These are phyloP conservation scores for Brachystomella parvula DNA, from an alignment of 1,140 invertebrate genomes.

Conservation along the genomic window DNA sequence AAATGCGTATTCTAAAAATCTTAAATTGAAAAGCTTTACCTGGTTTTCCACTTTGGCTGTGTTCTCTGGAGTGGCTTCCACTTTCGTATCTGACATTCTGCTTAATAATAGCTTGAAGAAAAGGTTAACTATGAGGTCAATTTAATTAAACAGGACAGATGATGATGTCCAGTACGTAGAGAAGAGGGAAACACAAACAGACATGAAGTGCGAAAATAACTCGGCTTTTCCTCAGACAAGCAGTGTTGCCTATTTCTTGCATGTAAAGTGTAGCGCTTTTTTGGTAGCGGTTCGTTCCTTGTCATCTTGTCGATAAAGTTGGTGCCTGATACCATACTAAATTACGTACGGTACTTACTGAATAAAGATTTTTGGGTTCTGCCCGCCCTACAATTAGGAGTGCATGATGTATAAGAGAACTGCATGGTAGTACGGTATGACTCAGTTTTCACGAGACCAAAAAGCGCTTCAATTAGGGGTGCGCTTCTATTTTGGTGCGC, in stretches of 20 bases:
- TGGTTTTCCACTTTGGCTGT: conserved; percentile 12
- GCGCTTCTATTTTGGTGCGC: too few relatives aligned
- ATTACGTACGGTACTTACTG: background rate
- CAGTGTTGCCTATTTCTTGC: too few relatives aligned
- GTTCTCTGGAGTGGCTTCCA: conserved; percentile 27
- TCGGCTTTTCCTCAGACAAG: too few relatives aligned
- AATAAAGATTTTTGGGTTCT: too few relatives aligned
- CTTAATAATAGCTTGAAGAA: background rate
- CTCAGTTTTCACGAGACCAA: too few relatives aligned
- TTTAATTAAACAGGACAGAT: background rate
- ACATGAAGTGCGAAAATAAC: background rate
- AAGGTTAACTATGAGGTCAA: too few relatives aligned
- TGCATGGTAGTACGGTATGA: too few relatives aligned
- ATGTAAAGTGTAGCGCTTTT: background rate
- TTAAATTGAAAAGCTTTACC: background rate
- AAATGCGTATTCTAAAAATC: background rate
- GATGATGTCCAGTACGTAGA: background rate
- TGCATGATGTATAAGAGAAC: too few relatives aligned
- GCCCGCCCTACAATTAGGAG: too few relatives aligned
- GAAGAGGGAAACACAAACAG: background rate
- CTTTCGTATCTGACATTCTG: conserved; percentile 28
- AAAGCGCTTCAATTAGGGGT: too few relatives aligned
- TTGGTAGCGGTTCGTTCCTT: too few relatives aligned
- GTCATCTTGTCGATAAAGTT: background rate
- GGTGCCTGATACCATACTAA: background rate